Percentiles rank a stretch among this genome's conserved stretches.
Conservation (phyloP, 1,140 invertebrate species). For the Vanessa tameamea region DNA sequence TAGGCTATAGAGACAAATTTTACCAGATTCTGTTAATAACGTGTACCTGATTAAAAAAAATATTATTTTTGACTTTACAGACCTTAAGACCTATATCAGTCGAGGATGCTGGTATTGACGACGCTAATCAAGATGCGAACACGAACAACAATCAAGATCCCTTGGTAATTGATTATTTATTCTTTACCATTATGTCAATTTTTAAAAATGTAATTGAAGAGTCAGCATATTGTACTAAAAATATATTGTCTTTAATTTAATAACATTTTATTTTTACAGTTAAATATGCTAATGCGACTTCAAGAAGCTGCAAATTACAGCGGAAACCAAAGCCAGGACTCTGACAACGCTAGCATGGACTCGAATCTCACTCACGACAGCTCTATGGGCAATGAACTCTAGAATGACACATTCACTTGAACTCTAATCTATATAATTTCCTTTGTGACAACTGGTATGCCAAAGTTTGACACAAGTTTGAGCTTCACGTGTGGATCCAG, state of each 20-base stretch:
- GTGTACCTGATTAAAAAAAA: no score
- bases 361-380: constrained; percentile 86
- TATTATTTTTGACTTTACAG: constrained; percentile 51
- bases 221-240: neutral
- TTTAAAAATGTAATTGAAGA: no score
- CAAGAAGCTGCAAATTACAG: constrained; percentile 97
- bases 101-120: constrained; percentile 85
- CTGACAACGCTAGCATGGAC: constrained; percentile 89
- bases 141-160: constrained; percentile 83
- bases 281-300: constrained; percentile 96
- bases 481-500: constrained; percentile 12
- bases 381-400: constrained; percentile 82
- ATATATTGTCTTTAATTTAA: neutral
- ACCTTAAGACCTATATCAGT: constrained; percentile 82
- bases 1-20: no score
- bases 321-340: constrained; percentile 91
- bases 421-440: neutral
- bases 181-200: neutral
- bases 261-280: constrained; percentile 78
- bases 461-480: constrained; percentile 6
- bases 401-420: constrained; percentile 35
- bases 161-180: constrained; percentile 75
- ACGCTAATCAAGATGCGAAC: constrained; percentile 67
- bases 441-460: constrained; percentile 6
- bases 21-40: no score